These are phyloP conservation scores for Caenorhabditis brenneri DNA, from an alignment of 1,140 invertebrate genomes.

Conservation along the genomic window DNA sequence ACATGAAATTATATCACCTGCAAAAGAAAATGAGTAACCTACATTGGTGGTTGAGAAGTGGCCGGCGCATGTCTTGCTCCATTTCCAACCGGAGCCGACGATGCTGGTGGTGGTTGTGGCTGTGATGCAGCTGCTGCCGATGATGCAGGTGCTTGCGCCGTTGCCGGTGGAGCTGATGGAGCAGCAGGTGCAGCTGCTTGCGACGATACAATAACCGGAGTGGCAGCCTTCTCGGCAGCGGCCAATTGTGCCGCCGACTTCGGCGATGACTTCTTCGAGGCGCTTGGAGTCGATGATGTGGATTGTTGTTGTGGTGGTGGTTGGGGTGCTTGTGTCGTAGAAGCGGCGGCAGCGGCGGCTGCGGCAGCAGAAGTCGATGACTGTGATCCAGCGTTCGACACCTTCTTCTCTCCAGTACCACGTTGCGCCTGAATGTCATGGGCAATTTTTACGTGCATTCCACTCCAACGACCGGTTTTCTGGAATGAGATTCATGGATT, in stretches of 20 bases:
- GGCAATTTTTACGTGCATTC: constrained; percentile 35
- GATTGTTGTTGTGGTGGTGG: too few relatives aligned
- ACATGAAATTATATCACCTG: too few relatives aligned
- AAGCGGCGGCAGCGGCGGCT: too few relatives aligned
- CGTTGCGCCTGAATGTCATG: neutral
- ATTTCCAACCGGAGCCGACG: constrained; percentile 1
- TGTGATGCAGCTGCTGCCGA: neutral
- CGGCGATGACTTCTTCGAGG: neutral
- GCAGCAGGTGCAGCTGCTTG: neutral
- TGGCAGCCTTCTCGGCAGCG: too few relatives aligned
- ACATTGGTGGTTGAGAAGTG: neutral
- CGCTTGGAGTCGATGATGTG: neutral
- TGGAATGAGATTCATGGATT: neutral
- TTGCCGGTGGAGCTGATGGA: neutral
- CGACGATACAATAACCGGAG: too few relatives aligned
- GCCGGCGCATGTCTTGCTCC: neutral
- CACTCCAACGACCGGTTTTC: constrained; percentile 26
- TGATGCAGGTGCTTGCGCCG: neutral
- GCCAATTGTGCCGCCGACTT: neutral
- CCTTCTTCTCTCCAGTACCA: neutral
- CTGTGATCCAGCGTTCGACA: neutral
- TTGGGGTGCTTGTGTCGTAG: too few relatives aligned
- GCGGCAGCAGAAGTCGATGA: too few relatives aligned
- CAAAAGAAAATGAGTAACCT: neutral
- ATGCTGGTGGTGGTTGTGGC: neutral